These are phyloP conservation scores for Conus ventricosus DNA, from an alignment of 1,140 invertebrate species.

Conservation along the genomic window DNA sequence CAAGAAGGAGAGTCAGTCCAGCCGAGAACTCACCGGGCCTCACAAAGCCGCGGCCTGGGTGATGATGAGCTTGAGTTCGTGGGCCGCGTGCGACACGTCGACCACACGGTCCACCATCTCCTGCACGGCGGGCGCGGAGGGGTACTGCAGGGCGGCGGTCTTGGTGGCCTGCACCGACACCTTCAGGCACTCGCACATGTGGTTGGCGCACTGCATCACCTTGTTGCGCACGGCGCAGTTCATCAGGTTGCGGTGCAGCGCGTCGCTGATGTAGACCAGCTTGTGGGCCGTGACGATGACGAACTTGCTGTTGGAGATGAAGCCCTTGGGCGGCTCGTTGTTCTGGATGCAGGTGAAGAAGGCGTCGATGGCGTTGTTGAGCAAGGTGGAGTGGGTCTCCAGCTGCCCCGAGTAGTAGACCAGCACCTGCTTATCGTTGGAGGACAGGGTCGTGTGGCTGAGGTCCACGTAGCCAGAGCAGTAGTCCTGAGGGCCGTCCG, in stretches of 20 bases:
- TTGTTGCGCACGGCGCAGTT: conserved; percentile 81
- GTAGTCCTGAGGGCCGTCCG: background rate
- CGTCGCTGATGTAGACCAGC: conserved; percentile 94
- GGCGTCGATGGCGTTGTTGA: conserved; percentile 92
- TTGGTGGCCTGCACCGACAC: conserved; percentile 91
- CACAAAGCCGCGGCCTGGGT: conserved; percentile 58
- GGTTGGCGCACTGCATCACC: conserved; percentile 87
- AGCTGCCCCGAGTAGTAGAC: conserved; percentile 91
- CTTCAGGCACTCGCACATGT: conserved; percentile 88
- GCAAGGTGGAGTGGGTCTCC: conserved; percentile 86
- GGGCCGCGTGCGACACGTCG: conserved; percentile 86
- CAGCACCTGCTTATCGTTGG: conserved; percentile 87
- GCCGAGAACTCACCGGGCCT: background rate
- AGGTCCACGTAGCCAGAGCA: background rate
- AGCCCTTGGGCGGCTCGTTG: conserved; percentile 94
- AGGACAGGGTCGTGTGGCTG: conserved; percentile 48
- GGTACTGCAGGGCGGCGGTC: conserved; percentile 91
- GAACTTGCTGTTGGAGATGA: conserved; percentile 94
- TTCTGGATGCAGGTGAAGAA: conserved; percentile 93
- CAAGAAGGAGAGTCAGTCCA: background rate
- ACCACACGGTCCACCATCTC: conserved; percentile 94
- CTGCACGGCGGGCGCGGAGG: conserved; percentile 90
- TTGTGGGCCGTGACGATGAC: conserved; percentile 94
- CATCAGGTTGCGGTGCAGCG: conserved; percentile 85
- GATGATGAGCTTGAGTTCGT: conserved; percentile 84